Base-by-base conservation (phyloP, 2,797 vertebrate species). In the Lepus oiostolus region DNA sequence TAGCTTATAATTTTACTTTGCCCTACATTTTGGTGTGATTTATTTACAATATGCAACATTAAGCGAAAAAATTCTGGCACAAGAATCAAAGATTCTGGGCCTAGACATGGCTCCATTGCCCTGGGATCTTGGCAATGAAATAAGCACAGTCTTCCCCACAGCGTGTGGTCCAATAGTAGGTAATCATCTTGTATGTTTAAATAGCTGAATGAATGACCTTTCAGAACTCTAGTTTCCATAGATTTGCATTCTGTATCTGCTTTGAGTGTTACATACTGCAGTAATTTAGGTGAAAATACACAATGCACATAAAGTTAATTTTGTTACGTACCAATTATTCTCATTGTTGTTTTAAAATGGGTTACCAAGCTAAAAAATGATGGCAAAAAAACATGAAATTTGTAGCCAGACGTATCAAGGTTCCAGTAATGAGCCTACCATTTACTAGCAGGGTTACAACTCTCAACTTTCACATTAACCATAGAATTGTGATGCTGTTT, bases 11-110 rank as follows among this genome's bases (percentile, higher is more conserved):
- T 84, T 92, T 91, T 71, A 92, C 9, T 79, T 71, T 9, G 24
- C 77, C n/a, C 47, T 91, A 10, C n/a, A 93, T 82, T 85, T 79
- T 77, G 62, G 12, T 75, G 60, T 80, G 85, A 91, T 86, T 96
- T 88, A 38, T 93, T 70, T 54, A 71, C 95, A 95, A 38, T 52
- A 88, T 62, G 30, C 24, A 77, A 80, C 10, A 87, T 28, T 87
- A 50, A 87, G 30, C 35, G 80, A 89, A 93, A 85, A 75, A 71
- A 22, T 72, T 13, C 72, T 86, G 76, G n/a, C 67, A 54, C 17
- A 50, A 75, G 50, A 85, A 75, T 76, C 67, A 65, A 74, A 42
- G 28, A 83, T 83, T 86, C 52, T 68, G 74, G 35, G 17, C 65
- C 47, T 72, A 68, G 22, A 21, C 17, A 79, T 95, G 10, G 13